phyloP scores from a whole-genome alignment of 2,797 vertebrate species.

The Halcyon leucocephala region DNA sequence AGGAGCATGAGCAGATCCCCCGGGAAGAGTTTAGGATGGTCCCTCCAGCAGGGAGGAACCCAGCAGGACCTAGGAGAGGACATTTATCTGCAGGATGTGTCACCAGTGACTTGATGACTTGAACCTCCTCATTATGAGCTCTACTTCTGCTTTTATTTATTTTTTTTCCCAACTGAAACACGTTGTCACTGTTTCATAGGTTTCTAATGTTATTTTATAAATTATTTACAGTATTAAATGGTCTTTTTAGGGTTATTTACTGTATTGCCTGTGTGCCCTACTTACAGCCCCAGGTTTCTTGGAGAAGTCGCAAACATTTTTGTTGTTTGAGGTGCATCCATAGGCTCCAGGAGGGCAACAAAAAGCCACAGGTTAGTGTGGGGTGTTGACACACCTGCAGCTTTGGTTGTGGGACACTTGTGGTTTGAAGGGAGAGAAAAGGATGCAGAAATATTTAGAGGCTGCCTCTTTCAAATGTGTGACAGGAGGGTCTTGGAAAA shows the following conservation, averaged over 20 bases:
- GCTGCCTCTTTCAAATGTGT: not conserved
- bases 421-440: not conserved
- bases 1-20: not conserved
- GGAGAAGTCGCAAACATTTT: not conserved
- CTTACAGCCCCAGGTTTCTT: not conserved
- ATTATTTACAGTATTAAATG: not conserved
- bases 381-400: not conserved
- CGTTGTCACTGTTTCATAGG: not conserved
- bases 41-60: not conserved
- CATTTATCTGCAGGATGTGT: not conserved
- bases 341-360: too few relatives aligned
- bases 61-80: not conserved
- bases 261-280: fast-evolving
- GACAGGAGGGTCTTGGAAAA: not conserved
- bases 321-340: fast-evolving
- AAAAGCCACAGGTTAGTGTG: fast-evolving
- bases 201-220: not conserved
- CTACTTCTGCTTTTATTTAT: not conserved
- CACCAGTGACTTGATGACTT: not conserved
- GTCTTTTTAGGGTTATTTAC: not conserved
- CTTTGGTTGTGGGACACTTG: not conserved
- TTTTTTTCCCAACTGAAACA: not conserved
- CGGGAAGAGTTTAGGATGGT: not conserved
- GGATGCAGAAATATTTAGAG: not conserved
- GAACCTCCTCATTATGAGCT: not conserved